Base-by-base conservation (phyloP, 2,113 vertebrate genomes). In the Sula dactylatra region DNA sequence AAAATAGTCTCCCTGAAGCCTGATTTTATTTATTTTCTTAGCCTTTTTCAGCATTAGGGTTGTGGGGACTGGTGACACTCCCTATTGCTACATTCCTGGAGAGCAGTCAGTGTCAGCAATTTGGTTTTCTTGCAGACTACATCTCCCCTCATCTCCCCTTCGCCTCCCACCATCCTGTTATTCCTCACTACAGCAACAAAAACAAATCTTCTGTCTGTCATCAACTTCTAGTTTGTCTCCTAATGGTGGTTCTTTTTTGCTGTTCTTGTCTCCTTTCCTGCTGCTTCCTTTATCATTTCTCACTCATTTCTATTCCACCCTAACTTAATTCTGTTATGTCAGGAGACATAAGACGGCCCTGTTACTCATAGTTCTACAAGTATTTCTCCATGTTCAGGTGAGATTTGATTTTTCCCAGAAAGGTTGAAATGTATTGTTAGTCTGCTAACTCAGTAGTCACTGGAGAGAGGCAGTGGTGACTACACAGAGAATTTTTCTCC, bases 341-440 rank as follows among this genome's bases (percentile, higher is more conserved):
- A 86, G 90, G 66, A 88, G 88, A 81, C 4, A 2, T 34, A 58
- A 94, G 70, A 52, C 42, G 49, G 34, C 54, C 62, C 62, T 61
- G 40, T 40, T 72, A n/a, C 27, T 89, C 49, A 31, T 22, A 61
- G 44, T 50, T 85, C 22, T 85, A 62, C 89, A 65, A 49, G 36
- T 32, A 29, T 79, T 90, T 69, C 38, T n/a, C 31, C 2, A 0
- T 90, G 71, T 72, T 93, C 62, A 72, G 74, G 34, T 52, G 92
- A 88, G 88, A 65, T 69, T 50, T 90, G 58, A 49, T 94, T 69
- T 94, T 96, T 62, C 50, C 44, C 84, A 70, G 90, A 66, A 94
- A 78, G 59, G 69, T 9, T 73, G 73, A 71, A 67, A 72, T 58
- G 44, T 76, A 25, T 55, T 85, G 44, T 56, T 90, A 84, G 72